Conservation (phyloP, 2,888 invertebrate species). For the Andrena chrysosceles region DNA sequence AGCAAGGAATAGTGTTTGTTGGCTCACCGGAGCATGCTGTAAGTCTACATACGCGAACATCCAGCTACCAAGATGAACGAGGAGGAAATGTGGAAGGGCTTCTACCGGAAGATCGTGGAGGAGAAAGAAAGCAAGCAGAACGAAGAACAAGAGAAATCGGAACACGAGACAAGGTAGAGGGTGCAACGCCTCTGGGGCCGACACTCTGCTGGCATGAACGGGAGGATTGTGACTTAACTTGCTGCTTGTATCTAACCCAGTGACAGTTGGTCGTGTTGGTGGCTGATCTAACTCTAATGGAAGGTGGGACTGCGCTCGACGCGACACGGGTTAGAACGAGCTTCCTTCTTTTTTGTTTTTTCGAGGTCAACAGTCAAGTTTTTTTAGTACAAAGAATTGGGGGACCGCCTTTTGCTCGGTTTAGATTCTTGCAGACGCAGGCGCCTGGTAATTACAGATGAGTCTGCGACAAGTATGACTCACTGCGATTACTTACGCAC, state of each 20-base stretch:
- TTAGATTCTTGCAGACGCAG: neutral
- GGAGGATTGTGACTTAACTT: neutral
- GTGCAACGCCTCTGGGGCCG: neutral
- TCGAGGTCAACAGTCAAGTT: neutral
- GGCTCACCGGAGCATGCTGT: constrained; percentile 16
- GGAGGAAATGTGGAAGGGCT: constrained; percentile 92
- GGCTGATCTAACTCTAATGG: neutral
- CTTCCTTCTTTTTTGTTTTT: neutral
- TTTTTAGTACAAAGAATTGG: neutral
- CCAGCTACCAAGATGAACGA: constrained; percentile 86
- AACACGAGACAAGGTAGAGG: constrained; percentile 89
- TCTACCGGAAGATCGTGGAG: constrained; percentile 86
- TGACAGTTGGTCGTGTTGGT: constrained; percentile 7
- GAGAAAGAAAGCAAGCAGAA: constrained; percentile 88
- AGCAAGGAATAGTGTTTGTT: constrained; percentile 12
- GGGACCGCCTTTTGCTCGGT: too few species aligned
- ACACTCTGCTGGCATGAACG: neutral
- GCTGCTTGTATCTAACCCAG: constrained; percentile 2
- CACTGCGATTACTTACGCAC: constrained; percentile 10
- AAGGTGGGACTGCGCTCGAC: neutral
- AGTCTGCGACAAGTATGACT: constrained; percentile 11
- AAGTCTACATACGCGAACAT: neutral
- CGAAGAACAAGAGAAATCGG: constrained; percentile 87
- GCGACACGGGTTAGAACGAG: neutral
- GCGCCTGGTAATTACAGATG: neutral